Evolutionary conservation across 2,888 invertebrate genomes (phyloP), one percentile per base, ranked within the genome.

Genomic region (Hemistola chrysoprasaria): DNA sequence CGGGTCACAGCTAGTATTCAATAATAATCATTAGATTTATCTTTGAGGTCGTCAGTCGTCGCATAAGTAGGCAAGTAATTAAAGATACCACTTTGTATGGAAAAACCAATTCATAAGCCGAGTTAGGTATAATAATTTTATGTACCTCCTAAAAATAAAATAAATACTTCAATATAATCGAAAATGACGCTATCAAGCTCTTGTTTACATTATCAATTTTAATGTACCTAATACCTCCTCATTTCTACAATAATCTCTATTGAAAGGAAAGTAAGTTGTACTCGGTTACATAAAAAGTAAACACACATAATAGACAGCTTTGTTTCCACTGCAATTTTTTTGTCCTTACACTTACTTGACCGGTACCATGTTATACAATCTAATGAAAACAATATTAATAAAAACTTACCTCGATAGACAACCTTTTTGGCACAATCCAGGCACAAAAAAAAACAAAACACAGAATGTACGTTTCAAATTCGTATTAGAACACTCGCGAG

Each of bases 401-500:
- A 7, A 22, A 37, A 27, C 36, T 44, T 42, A 37, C 41, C 40
- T 40, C 1, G 26, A 6, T 8, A 29, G 22, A 78, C 48, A 64
- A 81, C 81, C 82, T 83, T 53, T 62, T 58, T 59, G 52, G 43
- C 55, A 56, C 74, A 82, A 83, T 83, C 82, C 84, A 74, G 64
- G 70, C 75, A 78, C 74, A 72, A 62, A 63, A 63, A 52, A 65
- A 68, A 74, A 68, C 62, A 65, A 68, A 65, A 62, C 76, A 71
- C 72, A 57, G 30, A 48, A 44, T 50, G 42, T 46, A 42, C 47
- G 39, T 48, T 47, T 47, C 38, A 30, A 35, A 61, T 68, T 69
- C 62, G 53, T 64, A 67, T 65, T 65, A 63, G 64, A 65, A 66
- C 82, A 84, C 82, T 69, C 84, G 78, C 84, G 83, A 47, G 71